Conservation (phyloP, 2,888 invertebrate genomes). For the Hydriomena furcata region DNA sequence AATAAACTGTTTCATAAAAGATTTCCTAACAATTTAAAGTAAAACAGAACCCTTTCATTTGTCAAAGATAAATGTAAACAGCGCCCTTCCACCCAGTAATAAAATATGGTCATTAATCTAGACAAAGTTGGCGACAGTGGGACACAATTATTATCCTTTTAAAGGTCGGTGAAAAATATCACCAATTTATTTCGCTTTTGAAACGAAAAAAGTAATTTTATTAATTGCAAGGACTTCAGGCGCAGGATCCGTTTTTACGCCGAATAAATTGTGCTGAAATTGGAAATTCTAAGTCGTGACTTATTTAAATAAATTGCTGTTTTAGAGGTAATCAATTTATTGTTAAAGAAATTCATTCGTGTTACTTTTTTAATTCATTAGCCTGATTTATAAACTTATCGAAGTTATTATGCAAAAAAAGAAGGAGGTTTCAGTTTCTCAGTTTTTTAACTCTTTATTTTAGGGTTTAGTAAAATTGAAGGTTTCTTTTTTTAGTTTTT, state of each 20-base stretch:
- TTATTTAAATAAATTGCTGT: slow-evolving; percentile 20
- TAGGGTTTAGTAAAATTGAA: too few species aligned
- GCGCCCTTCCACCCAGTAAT: slow-evolving; percentile 42
- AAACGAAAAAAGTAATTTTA: slow-evolving; percentile 37
- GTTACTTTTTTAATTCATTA: slow-evolving; percentile 20
- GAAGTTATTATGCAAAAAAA: slow-evolving; percentile 2
- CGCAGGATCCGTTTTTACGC: slow-evolving; percentile 16
- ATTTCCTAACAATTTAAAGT: slow-evolving; percentile 16
- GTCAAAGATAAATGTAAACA: slow-evolving; percentile 44
- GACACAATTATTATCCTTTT: slow-evolving; percentile 54
- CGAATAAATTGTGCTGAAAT: slow-evolving; percentile 22
- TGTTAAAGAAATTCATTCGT: slow-evolving; percentile 12
- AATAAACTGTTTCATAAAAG: slow-evolving; percentile 11
- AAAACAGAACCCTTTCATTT: slow-evolving; percentile 35
- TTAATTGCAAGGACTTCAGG: slow-evolving; percentile 27
- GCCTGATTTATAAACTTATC: slow-evolving; percentile 12
- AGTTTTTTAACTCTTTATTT: slow-evolving; percentile 2
- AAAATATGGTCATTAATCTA: slow-evolving; percentile 58
- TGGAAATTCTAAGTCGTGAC: slow-evolving; percentile 13
- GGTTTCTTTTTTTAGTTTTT: too few species aligned
- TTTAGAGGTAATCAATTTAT: slow-evolving; percentile 22
- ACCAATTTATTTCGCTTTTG: slow-evolving; percentile 45
- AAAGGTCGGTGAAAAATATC: slow-evolving; percentile 42
- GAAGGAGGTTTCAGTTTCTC: slow-evolving; percentile 5
- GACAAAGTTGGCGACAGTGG: slow-evolving; percentile 51